These are phyloP conservation scores for Zelleria hepariella DNA, from an alignment of 2,888 invertebrate genomes.

Conservation along the genomic window DNA sequence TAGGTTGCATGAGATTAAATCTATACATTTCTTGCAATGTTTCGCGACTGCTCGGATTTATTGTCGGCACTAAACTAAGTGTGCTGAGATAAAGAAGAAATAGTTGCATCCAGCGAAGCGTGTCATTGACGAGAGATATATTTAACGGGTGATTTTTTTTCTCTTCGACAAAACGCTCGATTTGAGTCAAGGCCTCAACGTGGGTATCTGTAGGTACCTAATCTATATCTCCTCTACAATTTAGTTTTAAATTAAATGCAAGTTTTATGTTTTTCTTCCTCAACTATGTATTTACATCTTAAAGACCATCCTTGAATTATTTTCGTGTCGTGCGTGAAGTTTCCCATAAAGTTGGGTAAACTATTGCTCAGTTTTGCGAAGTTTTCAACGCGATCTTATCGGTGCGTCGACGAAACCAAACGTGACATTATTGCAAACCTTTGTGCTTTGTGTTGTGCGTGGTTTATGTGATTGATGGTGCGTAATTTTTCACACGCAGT, in stretches of 20 bases:
- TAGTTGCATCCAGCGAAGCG: constrained; percentile 29
- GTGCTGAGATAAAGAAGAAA: constrained; percentile 16
- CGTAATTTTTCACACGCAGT: neutral
- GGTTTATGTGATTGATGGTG: neutral
- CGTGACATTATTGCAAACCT: neutral
- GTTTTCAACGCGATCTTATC: neutral
- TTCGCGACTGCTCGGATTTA: neutral
- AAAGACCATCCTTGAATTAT: neutral
- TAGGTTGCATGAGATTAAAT: neutral
- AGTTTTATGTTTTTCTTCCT: neutral
- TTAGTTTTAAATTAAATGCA: neutral
- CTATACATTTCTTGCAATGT: neutral
- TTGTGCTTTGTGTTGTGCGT: neutral
- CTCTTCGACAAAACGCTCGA: neutral
- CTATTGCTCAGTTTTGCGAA: neutral
- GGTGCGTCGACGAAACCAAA: neutral
- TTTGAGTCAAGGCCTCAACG: neutral
- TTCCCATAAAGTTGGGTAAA: neutral
- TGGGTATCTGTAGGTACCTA: neutral
- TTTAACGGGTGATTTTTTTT: constrained; percentile 19
- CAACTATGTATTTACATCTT: neutral
- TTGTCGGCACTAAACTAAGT: constrained; percentile 3
- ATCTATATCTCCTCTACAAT: too few relatives aligned
- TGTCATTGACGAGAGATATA: constrained; percentile 23
- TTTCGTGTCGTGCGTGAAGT: neutral